Conservation (phyloP, 2,888 invertebrate species). For the Taphrorychus bicolor region DNA sequence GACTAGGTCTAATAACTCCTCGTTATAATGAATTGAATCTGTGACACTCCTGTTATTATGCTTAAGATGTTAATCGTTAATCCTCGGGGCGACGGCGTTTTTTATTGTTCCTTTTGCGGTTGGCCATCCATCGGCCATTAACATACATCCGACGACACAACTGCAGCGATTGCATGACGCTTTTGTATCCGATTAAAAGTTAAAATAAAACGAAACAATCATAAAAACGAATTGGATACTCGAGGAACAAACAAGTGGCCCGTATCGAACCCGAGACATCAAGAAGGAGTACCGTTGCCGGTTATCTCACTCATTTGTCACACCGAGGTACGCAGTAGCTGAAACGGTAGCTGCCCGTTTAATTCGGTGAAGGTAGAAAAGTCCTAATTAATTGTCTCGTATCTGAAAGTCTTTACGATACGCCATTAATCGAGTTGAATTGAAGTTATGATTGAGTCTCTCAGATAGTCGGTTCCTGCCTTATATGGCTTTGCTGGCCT, state of each 20-base stretch:
- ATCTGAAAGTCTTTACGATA: not conserved
- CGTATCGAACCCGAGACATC: conserved; percentile 4
- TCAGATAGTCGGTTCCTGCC: not conserved
- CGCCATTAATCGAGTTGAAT: not conserved
- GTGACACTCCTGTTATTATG: conserved; percentile 29
- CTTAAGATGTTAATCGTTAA: conserved; percentile 18
- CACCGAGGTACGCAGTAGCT: conserved; percentile 12
- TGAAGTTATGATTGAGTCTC: not conserved
- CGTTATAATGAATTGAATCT: conserved; percentile 26
- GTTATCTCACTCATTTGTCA: conserved; percentile 26
- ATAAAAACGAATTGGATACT: not conserved
- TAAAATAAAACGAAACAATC: not conserved
- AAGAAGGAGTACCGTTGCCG: conserved; percentile 20
- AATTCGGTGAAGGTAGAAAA: conserved; percentile 13
- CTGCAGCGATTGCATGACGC: not conserved
- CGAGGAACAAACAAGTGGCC: conserved; percentile 7
- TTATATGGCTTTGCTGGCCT: not conserved
- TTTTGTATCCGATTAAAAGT: not conserved
- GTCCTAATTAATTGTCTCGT: not conserved
- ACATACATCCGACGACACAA: not conserved
- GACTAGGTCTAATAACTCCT: conserved; percentile 32
- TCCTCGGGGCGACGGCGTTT: conserved; percentile 6
- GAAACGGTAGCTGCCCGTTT: conserved; percentile 22
- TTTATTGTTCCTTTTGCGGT: not conserved
- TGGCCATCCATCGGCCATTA: not conserved